Evolutionary conservation across 1,140 invertebrate genomes (phyloP).

Genomic region (Trichogramma pretiosum): DNA sequence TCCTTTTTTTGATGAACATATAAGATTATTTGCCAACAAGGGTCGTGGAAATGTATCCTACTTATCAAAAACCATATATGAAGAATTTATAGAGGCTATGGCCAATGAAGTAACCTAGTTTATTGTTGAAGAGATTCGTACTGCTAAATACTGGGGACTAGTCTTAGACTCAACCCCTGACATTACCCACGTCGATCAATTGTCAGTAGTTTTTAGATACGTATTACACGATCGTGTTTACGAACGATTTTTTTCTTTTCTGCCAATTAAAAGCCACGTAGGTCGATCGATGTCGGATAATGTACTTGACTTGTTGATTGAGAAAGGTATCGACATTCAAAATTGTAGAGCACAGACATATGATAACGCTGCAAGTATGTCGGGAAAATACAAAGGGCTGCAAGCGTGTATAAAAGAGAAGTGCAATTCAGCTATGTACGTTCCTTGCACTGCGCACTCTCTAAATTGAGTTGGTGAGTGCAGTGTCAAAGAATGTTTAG

Average conservation of each 20-base stretch:
- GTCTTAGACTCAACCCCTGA: slow-evolving; percentile 35
- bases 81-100: slow-evolving; percentile 27
- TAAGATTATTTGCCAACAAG: slow-evolving; percentile 16
- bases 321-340: background rate
- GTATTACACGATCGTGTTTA: slow-evolving; percentile 14
- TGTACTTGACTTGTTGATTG: background rate
- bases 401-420: slow-evolving; percentile 8
- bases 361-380: slow-evolving; percentile 21
- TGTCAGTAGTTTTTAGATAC: slow-evolving; percentile 27
- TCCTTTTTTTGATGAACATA: slow-evolving; percentile 19
- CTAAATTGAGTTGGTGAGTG: slow-evolving; percentile 14
- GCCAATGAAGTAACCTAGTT: slow-evolving; percentile 1
- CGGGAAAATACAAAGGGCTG: slow-evolving; percentile 23
- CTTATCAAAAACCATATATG: slow-evolving; percentile 22
- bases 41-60: slow-evolving; percentile 18
- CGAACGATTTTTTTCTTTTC: slow-evolving; percentile 25
- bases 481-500: slow-evolving; percentile 3
- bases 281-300: slow-evolving; percentile 17
- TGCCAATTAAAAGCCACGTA: slow-evolving; percentile 23
- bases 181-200: slow-evolving; percentile 32
- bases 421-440: slow-evolving; percentile 5
- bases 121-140: slow-evolving; percentile 9
- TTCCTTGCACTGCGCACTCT: slow-evolving; percentile 11
- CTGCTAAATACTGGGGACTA: slow-evolving; percentile 14
- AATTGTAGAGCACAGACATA: slow-evolving; percentile 9